phyloP scores from a whole-genome alignment of 2,113 vertebrate species.

The Hyaena hyaena region DNA sequence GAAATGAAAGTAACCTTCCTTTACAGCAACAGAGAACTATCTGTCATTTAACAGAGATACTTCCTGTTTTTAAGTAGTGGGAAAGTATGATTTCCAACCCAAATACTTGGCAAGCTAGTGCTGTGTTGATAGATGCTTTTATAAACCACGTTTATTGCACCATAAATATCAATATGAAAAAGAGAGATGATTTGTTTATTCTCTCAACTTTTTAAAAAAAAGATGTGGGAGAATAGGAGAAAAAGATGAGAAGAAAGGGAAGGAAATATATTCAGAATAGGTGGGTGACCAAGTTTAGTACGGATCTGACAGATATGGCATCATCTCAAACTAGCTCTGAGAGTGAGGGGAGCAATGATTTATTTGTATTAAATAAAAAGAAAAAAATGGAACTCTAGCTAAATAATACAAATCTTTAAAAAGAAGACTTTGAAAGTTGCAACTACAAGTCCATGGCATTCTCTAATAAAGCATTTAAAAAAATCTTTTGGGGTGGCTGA shows the following conservation, averaged over 20 bases:
- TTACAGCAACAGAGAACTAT: slow-evolving; percentile 88
- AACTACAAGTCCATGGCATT: slow-evolving; percentile 66
- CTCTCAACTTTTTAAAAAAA: background rate
- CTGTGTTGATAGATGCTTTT: slow-evolving; percentile 91
- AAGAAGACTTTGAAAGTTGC: slow-evolving; percentile 60
- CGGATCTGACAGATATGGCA: slow-evolving; percentile 81
- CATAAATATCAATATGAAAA: slow-evolving; percentile 88
- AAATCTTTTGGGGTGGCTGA: background rate
- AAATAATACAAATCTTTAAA: slow-evolving; percentile 73
- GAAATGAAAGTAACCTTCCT: slow-evolving; percentile 77
- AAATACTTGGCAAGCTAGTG: slow-evolving; percentile 92
- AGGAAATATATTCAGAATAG: slow-evolving; percentile 80
- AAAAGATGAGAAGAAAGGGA: slow-evolving; percentile 44
- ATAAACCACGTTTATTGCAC: slow-evolving; percentile 89
- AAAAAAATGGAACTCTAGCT: slow-evolving; percentile 67
- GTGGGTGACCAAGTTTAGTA: slow-evolving; percentile 80
- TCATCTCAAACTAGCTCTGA: slow-evolving; percentile 78
- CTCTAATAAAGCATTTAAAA: slow-evolving; percentile 65
- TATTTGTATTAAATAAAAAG: slow-evolving; percentile 39
- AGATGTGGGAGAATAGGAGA: background rate
- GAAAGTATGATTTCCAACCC: slow-evolving; percentile 90
- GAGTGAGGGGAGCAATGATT: background rate
- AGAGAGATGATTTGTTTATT: slow-evolving; percentile 58
- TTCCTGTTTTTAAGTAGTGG: slow-evolving; percentile 94
- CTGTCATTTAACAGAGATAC: slow-evolving; percentile 93